Conservation (phyloP, 2,888 invertebrate genomes). For the Ormyrus rosae region DNA sequence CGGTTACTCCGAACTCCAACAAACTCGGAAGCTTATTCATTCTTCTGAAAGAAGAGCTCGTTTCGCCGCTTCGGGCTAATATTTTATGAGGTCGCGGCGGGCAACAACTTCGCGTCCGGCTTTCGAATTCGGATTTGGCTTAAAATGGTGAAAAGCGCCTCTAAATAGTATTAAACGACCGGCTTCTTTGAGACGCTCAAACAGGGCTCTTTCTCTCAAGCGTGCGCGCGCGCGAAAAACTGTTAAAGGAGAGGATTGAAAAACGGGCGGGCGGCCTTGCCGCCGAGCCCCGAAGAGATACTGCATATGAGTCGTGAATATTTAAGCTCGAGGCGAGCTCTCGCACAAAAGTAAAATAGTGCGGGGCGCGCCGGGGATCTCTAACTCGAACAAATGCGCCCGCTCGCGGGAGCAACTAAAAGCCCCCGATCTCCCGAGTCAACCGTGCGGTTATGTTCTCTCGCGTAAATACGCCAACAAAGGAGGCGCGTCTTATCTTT, state of each 20-base stretch:
- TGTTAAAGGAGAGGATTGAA: constrained; percentile 24
- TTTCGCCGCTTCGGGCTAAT: constrained; percentile 16
- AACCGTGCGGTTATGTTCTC: constrained; percentile 23
- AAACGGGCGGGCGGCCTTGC: not conserved
- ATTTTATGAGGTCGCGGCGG: not conserved
- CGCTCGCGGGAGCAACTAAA: constrained; percentile 52
- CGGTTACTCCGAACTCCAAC: not conserved
- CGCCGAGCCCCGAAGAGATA: constrained; percentile 58
- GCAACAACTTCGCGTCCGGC: not conserved
- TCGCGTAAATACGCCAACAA: constrained; percentile 11
- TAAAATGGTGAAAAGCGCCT: too few relatives aligned
- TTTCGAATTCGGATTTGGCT: not conserved
- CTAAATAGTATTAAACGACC: too few relatives aligned
- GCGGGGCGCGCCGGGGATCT: constrained; percentile 43
- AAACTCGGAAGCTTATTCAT: not conserved
- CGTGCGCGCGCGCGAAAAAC: not conserved
- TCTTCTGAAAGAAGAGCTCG: not conserved
- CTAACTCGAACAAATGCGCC: constrained; percentile 45
- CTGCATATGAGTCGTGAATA: constrained; percentile 70
- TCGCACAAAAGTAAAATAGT: not conserved
- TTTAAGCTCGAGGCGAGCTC: constrained; percentile 58
- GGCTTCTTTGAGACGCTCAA: constrained; percentile 43
- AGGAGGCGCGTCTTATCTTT: not conserved
- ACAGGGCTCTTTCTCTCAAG: not conserved
- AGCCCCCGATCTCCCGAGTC: constrained; percentile 32